A percentile compares a stretch with the other conserved stretches of the same genome.
phyloP scores from a whole-genome alignment of 2,113 vertebrate genomes.

The Chamaetylas fuelleborni region DNA sequence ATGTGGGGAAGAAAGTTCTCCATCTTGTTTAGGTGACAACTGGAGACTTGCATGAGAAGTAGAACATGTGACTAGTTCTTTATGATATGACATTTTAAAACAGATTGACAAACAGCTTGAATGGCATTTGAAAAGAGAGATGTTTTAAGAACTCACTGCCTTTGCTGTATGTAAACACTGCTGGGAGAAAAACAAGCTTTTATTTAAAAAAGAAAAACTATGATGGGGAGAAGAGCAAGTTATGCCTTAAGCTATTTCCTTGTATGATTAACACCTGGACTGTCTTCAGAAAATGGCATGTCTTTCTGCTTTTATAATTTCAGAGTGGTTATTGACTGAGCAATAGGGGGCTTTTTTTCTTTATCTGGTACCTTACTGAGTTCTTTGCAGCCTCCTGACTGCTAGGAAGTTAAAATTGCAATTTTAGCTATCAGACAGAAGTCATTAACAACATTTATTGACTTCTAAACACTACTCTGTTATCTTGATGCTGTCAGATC shows the following conservation, averaged over 20 bases:
- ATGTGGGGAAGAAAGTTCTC: neutral
- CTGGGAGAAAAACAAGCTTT: neutral
- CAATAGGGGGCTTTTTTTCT: neutral
- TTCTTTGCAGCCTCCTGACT: neutral
- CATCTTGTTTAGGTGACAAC: neutral
- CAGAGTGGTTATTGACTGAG: neutral
- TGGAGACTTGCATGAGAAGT: neutral
- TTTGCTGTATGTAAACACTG: neutral
- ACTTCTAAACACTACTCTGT: constrained; percentile 1
- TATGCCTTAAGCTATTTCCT: neutral
- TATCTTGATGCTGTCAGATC: constrained; percentile 22
- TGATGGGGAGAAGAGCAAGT: neutral
- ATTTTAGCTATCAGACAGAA: constrained; percentile 31
- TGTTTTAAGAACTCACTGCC: neutral
- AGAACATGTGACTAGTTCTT: neutral
- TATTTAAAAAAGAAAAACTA: neutral
- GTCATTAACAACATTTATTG: constrained; percentile 43
- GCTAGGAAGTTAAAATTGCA: constrained; percentile 14
- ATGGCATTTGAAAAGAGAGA: neutral
- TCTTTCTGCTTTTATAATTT: neutral
- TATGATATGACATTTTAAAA: neutral
- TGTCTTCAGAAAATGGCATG: neutral
- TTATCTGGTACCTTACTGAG: neutral
- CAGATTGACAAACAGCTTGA: constrained; percentile 21
- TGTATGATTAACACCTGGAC: neutral